phyloP scores from a whole-genome alignment of 2,113 vertebrate genomes.

The Sturnus vulgaris region DNA sequence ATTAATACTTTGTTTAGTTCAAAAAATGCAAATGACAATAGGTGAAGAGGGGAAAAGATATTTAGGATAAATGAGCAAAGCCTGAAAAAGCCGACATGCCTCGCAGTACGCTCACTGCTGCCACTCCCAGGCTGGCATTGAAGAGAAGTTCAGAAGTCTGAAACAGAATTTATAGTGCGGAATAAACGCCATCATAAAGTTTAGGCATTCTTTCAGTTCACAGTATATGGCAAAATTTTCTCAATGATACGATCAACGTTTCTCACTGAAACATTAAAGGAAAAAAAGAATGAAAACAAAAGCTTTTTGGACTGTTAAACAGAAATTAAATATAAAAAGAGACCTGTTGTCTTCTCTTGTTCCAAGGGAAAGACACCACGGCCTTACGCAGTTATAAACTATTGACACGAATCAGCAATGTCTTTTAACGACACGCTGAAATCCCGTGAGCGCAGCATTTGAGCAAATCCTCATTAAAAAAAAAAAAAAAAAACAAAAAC shows the following conservation, averaged over 20 bases:
- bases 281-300: neutral
- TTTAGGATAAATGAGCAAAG: neutral
- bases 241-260: neutral
- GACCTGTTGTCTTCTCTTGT: neutral
- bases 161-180: neutral
- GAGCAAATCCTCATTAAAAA: neutral
- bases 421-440: too few relatives aligned
- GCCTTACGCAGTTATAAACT: neutral
- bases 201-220: neutral
- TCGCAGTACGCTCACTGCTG: neutral
- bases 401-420: accelerated
- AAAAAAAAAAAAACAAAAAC: too few relatives aligned
- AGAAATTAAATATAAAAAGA: neutral
- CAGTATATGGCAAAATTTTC: neutral
- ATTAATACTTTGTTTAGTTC: neutral
- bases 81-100: neutral
- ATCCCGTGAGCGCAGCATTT: accelerated
- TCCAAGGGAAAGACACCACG: neutral
- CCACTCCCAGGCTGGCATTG: conserved; percentile 11
- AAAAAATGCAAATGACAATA: neutral
- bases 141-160: neutral
- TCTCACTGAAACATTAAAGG: neutral
- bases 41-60: neutral
- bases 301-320: neutral
- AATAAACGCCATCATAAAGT: neutral